These are phyloP conservation scores for Zygaena filipendulae DNA, from an alignment of 2,888 invertebrate species.

Conservation along the genomic window DNA sequence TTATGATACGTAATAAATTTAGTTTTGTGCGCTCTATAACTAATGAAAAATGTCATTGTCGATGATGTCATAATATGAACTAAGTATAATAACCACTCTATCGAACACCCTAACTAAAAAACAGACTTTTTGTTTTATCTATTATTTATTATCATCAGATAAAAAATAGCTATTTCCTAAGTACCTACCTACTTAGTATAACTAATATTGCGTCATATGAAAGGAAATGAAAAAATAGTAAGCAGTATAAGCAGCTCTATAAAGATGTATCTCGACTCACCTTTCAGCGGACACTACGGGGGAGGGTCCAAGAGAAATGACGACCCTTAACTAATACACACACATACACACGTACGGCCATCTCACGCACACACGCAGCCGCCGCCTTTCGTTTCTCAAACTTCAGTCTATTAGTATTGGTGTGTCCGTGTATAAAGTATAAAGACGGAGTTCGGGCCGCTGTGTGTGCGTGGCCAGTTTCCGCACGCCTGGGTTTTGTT, in stretches of 20 bases:
- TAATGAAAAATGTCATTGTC: no score
- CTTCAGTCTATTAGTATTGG: constrained; percentile 23
- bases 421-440: constrained; percentile 26
- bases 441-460: constrained; percentile 19
- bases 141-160: no score
- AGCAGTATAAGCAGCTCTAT: constrained; percentile 30
- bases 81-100: no score
- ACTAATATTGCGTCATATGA: no score
- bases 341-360: constrained; percentile 45
- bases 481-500: constrained; percentile 64
- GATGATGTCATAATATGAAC: no score
- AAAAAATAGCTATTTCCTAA: no score
- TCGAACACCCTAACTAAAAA: no score
- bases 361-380: constrained; percentile 32
- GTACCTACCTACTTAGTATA: no score
- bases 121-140: no score
- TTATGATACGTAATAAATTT: no score
- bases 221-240: background rate
- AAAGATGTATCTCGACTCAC: constrained; percentile 54
- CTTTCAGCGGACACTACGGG: constrained; percentile 69
- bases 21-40: no score
- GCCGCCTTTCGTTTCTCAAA: constrained; percentile 19
- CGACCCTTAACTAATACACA: constrained; percentile 70
- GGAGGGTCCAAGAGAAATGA: constrained; percentile 70
- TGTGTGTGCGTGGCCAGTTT: constrained; percentile 55